Conservation (phyloP, 2,888 invertebrate species). For the Cremastinae sp. region DNA sequence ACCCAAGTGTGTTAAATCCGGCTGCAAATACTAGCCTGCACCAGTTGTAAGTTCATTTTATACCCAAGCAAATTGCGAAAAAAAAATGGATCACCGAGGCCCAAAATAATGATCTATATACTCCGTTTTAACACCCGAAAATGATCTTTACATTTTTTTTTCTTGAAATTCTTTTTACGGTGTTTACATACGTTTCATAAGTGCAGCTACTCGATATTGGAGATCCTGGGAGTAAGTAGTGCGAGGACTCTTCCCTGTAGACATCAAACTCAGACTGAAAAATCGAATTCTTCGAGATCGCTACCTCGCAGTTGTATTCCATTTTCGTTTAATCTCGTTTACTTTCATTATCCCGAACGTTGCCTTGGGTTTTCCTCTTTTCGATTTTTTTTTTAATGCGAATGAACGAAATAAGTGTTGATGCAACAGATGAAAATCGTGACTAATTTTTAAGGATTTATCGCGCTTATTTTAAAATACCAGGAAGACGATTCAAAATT, state of each 20-base stretch:
- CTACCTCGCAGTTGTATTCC: slow-evolving; percentile 40
- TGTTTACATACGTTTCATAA: slow-evolving; percentile 81
- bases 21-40: slow-evolving; percentile 48
- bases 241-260: slow-evolving; percentile 78
- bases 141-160: slow-evolving; percentile 26
- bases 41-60: slow-evolving; percentile 35
- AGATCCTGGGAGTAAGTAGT: slow-evolving; percentile 81
- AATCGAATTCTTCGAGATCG: slow-evolving; percentile 56
- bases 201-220: slow-evolving; percentile 80
- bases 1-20: slow-evolving; percentile 66
- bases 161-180: slow-evolving; percentile 59
- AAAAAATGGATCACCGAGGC: slow-evolving; percentile 66
- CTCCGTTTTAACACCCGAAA: slow-evolving; percentile 47
- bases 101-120: slow-evolving; percentile 49
- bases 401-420: slow-evolving; percentile 22
- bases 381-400: slow-evolving; percentile 16
- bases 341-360: neutral
- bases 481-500: too few species aligned
- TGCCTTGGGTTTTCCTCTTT: slow-evolving; percentile 40
- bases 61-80: slow-evolving; percentile 55
- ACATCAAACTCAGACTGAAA: slow-evolving; percentile 72
- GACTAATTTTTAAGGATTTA: slow-evolving; percentile 36
- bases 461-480: too few species aligned
- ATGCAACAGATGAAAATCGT: slow-evolving; percentile 22
- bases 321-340: slow-evolving; percentile 5